phyloP scores from a whole-genome alignment of 2,113 vertebrate species.

The Myrmophylax atrothorax region DNA sequence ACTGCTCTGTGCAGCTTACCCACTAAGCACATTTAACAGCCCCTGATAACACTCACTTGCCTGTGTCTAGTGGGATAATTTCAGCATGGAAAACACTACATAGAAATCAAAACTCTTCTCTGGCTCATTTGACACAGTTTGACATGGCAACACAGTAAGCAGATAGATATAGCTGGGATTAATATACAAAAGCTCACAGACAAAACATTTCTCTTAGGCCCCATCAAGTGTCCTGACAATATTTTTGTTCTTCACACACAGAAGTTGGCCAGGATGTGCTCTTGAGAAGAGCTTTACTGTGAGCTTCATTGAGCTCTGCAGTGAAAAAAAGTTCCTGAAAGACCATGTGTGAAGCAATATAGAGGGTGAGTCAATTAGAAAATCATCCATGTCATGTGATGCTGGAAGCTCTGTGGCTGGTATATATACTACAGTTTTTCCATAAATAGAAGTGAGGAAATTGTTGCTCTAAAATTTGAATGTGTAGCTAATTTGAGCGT shows the following conservation, averaged over 20 bases:
- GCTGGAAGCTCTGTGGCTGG: slow-evolving; percentile 7
- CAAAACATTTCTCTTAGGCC: not conserved
- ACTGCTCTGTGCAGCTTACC: not conserved
- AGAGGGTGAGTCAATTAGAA: slow-evolving; percentile 51
- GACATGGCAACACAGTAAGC: not conserved
- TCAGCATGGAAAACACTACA: not conserved
- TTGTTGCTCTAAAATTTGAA: slow-evolving; percentile 55
- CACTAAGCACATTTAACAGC: not conserved
- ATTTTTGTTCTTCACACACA: not conserved
- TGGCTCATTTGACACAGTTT: not conserved
- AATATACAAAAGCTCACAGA: not conserved
- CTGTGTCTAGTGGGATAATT: not conserved
- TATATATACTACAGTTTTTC: slow-evolving; percentile 41
- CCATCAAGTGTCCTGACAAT: not conserved
- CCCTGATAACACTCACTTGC: not conserved
- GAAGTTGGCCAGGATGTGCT: not conserved
- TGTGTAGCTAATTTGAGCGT: slow-evolving; percentile 46
- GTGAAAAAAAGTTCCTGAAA: not conserved
- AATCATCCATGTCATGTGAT: not conserved
- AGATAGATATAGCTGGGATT: not conserved
- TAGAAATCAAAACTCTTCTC: not conserved
- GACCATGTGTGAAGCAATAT: slow-evolving; percentile 6
- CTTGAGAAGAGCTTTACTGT: not conserved
- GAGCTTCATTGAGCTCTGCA: not conserved
- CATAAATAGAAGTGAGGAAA: slow-evolving; percentile 64